These are phyloP conservation scores for Pomatostomus ruficeps DNA, from an alignment of 2,113 vertebrate genomes.

Conservation along the genomic window DNA sequence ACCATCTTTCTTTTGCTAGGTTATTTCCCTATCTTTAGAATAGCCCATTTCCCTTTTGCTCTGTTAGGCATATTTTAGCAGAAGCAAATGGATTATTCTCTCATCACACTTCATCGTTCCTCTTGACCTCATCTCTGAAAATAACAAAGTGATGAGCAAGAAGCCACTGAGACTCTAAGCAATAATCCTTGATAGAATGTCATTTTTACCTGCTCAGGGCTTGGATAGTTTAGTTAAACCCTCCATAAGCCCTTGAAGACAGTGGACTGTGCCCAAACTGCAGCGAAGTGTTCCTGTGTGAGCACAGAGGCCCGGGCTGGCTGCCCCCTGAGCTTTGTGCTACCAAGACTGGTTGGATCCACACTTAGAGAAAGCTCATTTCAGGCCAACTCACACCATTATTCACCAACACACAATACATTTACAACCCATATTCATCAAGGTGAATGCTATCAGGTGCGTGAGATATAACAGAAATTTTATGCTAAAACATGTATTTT, in stretches of 20 bases:
- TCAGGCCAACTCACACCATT: not conserved
- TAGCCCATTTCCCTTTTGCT: slow-evolving; percentile 41
- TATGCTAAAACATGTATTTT: not conserved
- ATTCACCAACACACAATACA: not conserved
- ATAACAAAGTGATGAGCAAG: slow-evolving; percentile 23
- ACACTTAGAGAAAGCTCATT: not conserved
- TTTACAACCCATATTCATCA: not conserved
- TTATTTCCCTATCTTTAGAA: slow-evolving; percentile 57
- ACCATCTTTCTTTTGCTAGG: slow-evolving; percentile 48
- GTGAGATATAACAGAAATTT: not conserved
- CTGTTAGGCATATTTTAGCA: slow-evolving; percentile 43
- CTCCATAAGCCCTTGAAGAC: not conserved
- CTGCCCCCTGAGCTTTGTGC: not conserved
- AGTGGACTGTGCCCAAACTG: not conserved
- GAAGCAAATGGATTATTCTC: slow-evolving; percentile 36
- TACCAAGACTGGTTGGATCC: not conserved
- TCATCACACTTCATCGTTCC: slow-evolving; percentile 13
- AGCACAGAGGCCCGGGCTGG: not conserved
- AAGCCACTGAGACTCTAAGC: not conserved
- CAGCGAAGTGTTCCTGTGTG: not conserved
- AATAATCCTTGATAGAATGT: not conserved
- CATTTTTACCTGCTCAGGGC: not conserved
- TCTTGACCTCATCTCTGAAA: slow-evolving; percentile 42
- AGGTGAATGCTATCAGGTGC: not conserved
- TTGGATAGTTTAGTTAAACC: not conserved